Base-by-base conservation (phyloP, 1,140 invertebrate species). In the Drosophila punjabiensis region DNA sequence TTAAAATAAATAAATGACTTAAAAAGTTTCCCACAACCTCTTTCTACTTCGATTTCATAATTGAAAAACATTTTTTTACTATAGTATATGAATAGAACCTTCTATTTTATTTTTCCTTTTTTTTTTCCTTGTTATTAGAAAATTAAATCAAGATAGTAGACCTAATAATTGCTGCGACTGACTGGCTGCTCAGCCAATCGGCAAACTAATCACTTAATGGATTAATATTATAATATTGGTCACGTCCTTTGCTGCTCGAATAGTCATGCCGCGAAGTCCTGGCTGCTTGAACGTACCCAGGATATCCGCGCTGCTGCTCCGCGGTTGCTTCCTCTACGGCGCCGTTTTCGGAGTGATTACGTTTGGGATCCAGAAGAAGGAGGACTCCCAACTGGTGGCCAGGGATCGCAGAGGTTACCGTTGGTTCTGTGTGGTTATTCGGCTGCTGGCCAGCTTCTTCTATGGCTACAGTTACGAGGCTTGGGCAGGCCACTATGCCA, bases 201-300 rank as follows among this genome's bases (percentile, higher is more conserved):
- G 9, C 20, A 69, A 70, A 69, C 67, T 68, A 70, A 70, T 70
- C 69, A 59, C 53, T 28, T 50, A 73, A 73, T 73, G 69, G 53
- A 14, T 50, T 28, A 33, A 41, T 48, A 20, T 16, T 24, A 13
- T 10, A 28, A n/a, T 43, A 33, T 33, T 14, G 28, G 35, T n/a
- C 9, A 18, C 8, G 13, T 13, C 18, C 33, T 18, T 39, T 8
- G 2, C 13, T 14, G 16, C 8, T 28, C 4, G 6, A 58, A 39
- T 24, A 74, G 70, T 74, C 53, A 74, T 74, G 69, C 2, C 28
- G 30, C 53, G n/a, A 61, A 41, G 32, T 13, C 16, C 9, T 39
- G 1, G 16, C 18, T 69, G 64, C 1, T 24, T 69, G 1, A 68
- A 53, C 35, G 67, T 24, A 28, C 7, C 70, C 30, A 73, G 67